Evolutionary conservation across 2,797 vertebrate genomes (phyloP).

Genomic region (Toxotes lorentzi): DNA sequence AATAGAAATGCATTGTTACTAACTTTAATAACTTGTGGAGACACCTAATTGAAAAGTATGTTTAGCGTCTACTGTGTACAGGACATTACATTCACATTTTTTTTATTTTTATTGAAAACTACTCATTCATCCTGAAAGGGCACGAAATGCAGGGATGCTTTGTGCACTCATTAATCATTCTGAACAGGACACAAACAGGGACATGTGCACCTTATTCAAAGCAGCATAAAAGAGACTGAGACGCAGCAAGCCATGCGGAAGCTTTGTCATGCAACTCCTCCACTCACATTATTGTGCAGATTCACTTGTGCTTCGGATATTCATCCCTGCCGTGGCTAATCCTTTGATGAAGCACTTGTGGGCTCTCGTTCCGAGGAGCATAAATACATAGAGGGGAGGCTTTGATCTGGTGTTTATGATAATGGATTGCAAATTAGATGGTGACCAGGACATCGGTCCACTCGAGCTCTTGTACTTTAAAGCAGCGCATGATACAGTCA

Average conservation of each 20-base stretch:
- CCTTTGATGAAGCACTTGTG: slow-evolving; percentile 82
- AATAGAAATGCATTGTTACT: neutral
- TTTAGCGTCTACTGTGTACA: neutral
- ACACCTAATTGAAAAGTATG: neutral
- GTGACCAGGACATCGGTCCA: neutral
- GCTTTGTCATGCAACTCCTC: slow-evolving; percentile 69
- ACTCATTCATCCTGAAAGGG: slow-evolving; percentile 13
- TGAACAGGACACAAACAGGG: slow-evolving; percentile 24
- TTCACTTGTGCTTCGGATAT: slow-evolving; percentile 66
- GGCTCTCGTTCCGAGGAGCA: slow-evolving; percentile 49
- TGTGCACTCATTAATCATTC: slow-evolving; percentile 39
- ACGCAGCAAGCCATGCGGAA: slow-evolving; percentile 32
- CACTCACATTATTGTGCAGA: slow-evolving; percentile 85
- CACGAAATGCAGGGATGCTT: neutral
- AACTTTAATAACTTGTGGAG: slow-evolving; percentile 17
- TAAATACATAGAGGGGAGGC: slow-evolving; percentile 59
- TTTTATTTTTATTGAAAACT: neutral
- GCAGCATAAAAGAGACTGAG: slow-evolving; percentile 55
- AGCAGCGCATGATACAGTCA: neutral
- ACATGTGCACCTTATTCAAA: slow-evolving; percentile 49
- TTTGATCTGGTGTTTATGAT: slow-evolving; percentile 79
- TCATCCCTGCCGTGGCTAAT: slow-evolving; percentile 42
- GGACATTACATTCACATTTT: neutral
- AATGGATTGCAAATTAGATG: slow-evolving; percentile 59
- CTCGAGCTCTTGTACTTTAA: slow-evolving; percentile 19